These are phyloP conservation scores for Aspidoscelis tigris DNA, from an alignment of 2,113 vertebrate species.

Conservation along the genomic window DNA sequence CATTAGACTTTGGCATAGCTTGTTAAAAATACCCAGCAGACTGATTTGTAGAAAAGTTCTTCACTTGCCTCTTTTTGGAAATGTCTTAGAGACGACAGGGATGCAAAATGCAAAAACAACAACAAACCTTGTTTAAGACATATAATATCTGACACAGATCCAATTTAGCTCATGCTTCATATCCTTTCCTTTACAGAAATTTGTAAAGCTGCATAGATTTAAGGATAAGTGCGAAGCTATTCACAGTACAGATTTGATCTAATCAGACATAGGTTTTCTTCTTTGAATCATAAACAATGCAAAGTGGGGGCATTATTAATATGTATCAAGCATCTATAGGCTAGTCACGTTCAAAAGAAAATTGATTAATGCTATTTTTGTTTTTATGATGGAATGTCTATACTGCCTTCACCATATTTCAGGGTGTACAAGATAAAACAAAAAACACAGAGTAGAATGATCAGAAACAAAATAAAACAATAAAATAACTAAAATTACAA, in stretches of 20 bases:
- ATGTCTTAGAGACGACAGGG: constrained; percentile 4
- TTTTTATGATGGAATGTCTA: too few species aligned
- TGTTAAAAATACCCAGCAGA: constrained; percentile 19
- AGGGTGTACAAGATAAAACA: too few species aligned
- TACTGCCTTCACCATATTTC: too few species aligned
- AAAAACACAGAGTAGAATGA: too few species aligned
- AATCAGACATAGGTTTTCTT: background rate
- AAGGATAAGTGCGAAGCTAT: background rate
- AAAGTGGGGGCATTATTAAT: background rate
- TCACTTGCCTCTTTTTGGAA: background rate
- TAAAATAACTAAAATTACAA: too few species aligned
- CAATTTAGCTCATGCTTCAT: background rate
- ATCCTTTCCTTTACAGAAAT: background rate
- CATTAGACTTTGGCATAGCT: constrained; percentile 7
- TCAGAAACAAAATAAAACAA: too few species aligned
- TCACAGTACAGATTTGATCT: background rate
- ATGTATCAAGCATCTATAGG: background rate
- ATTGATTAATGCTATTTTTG: background rate
- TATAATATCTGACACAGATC: constrained; percentile 16
- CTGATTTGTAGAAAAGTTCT: background rate
- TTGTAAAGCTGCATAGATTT: background rate
- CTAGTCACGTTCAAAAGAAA: background rate
- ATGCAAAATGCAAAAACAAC: constrained; percentile 19
- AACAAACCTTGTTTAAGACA: background rate
- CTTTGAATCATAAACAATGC: background rate